Base-by-base conservation (phyloP, 2,113 vertebrate genomes). In the Gnathonemus echidnorhynchus region DNA sequence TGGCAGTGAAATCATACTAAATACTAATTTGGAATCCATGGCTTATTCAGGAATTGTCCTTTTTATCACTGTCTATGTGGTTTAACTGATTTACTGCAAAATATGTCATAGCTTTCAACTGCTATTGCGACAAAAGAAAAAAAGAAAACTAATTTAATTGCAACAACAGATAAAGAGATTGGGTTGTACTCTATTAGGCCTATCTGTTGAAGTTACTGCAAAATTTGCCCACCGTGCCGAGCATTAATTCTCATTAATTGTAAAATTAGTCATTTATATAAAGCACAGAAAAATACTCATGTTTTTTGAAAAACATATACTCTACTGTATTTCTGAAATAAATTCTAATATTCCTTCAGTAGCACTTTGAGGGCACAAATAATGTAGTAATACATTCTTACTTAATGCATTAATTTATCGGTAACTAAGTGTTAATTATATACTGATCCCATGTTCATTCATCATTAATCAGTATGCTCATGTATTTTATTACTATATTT, bases 11-110 rank as follows among this genome's bases (percentile, higher is more conserved):
- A 39, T 39, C 15, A 17, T 42, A 42, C 35, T 19, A 80, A 80
- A 80, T 42, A 80, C 31, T 80, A 80, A 39, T 39, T 56, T 35
- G 31, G n/a, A 87, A 19, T 87, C 27, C 31, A 56, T 39, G 86
- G 8, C 46, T 53, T 19, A 19, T 53, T 87, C 46, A 56, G 50
- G 50, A 87, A 87, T 35, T 5, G 35, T 35, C 49, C 48, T 50
- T 49, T 46, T 35, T 50, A 31, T 87, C 31, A 87, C 50, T 42
- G 39, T 42, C 39, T 48, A 24, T 9, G 39, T n/a, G 45, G 24
- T 46, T 48, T 48, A n/a, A 19, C 77, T 62, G 80, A 66, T 62
- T 86, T 89, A 74, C 89, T 89, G 89, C 80, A 85, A 89, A 85
- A 89, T 62, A 58, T 48, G 8, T 46, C 52, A 89, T 39, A 85